Conservation (phyloP, 2,888 invertebrate genomes). For the Eupithecia pulchellata region DNA sequence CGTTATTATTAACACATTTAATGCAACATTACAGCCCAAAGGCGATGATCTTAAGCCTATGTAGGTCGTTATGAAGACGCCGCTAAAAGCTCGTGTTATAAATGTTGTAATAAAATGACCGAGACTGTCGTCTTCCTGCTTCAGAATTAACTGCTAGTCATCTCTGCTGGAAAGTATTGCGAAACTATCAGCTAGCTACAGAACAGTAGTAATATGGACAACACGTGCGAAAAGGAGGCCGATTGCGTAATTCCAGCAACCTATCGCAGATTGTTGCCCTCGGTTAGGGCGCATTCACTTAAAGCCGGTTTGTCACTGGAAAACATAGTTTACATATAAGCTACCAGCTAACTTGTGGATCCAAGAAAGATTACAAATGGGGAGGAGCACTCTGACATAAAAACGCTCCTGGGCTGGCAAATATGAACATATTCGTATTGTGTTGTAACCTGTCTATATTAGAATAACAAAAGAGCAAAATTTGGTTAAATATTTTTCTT, state of each 20-base stretch:
- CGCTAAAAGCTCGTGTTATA: slow-evolving; percentile 25
- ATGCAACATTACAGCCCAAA: background rate
- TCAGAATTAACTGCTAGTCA: slow-evolving; percentile 43
- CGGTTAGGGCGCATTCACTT: slow-evolving; percentile 49
- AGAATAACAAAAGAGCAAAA: too few species aligned
- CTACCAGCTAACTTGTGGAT: background rate
- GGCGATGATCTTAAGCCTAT: slow-evolving; percentile 3
- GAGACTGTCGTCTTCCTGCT: slow-evolving; percentile 44
- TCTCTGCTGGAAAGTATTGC: slow-evolving; percentile 66
- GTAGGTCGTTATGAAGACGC: slow-evolving; percentile 4
- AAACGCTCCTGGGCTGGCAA: too few species aligned
- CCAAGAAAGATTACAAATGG: background rate
- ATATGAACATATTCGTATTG: too few species aligned
- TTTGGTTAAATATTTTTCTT: background rate
- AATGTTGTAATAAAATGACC: slow-evolving; percentile 40
- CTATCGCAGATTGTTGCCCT: slow-evolving; percentile 78
- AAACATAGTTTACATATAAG: background rate
- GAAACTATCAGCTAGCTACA: slow-evolving; percentile 57
- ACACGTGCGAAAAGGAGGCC: slow-evolving; percentile 78
- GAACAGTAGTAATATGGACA: slow-evolving; percentile 39
- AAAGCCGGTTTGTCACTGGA: slow-evolving; percentile 14
- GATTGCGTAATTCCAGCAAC: slow-evolving; percentile 71
- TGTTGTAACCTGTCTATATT: too few species aligned
- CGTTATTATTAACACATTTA: background rate
- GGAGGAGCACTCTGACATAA: too few species aligned